These are phyloP conservation scores for Drosophila pruinosa DNA, from an alignment of 1,140 invertebrate genomes.

Conservation along the genomic window DNA sequence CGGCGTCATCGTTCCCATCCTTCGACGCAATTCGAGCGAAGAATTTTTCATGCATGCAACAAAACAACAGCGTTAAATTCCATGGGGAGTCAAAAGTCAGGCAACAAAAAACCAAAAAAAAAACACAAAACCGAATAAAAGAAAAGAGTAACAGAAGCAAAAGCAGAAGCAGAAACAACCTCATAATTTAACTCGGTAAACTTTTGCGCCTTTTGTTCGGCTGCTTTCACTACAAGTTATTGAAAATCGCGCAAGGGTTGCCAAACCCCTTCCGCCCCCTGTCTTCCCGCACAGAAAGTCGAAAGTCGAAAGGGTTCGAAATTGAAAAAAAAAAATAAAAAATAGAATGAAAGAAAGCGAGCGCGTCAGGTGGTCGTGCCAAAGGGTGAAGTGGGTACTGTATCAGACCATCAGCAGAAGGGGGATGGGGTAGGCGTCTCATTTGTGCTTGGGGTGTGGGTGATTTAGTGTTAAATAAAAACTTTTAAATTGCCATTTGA, in stretches of 20 bases:
- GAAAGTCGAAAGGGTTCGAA: conserved; percentile 66
- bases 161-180: conserved; percentile 50
- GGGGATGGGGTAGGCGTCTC: conserved; percentile 18
- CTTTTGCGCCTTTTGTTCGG: conserved; percentile 77
- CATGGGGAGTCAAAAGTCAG: conserved; percentile 62
- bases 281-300: background rate
- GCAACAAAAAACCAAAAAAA: conserved; percentile 28
- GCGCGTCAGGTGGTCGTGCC: conserved; percentile 62
- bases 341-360: too few relatives aligned
- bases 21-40: background rate
- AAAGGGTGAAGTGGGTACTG: conserved; percentile 20
- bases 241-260: conserved; percentile 78
- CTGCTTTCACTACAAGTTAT: conserved; percentile 71
- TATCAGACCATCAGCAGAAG: too few relatives aligned
- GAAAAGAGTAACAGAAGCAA: conserved; percentile 27
- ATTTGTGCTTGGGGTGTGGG: conserved; percentile 62
- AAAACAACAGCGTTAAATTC: conserved; percentile 57
- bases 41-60: conserved; percentile 68
- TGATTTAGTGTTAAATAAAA: conserved; percentile 83
- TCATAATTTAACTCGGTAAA: conserved; percentile 80
- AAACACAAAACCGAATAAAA: conserved; percentile 12
- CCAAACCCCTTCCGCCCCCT: background rate
- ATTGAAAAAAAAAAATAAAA: too few relatives aligned
- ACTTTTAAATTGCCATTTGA: conserved; percentile 83
- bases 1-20: background rate